These are phyloP conservation scores for Coracias cyanogaster DNA, from an alignment of 2,797 vertebrate genomes.

Conservation along the genomic window DNA sequence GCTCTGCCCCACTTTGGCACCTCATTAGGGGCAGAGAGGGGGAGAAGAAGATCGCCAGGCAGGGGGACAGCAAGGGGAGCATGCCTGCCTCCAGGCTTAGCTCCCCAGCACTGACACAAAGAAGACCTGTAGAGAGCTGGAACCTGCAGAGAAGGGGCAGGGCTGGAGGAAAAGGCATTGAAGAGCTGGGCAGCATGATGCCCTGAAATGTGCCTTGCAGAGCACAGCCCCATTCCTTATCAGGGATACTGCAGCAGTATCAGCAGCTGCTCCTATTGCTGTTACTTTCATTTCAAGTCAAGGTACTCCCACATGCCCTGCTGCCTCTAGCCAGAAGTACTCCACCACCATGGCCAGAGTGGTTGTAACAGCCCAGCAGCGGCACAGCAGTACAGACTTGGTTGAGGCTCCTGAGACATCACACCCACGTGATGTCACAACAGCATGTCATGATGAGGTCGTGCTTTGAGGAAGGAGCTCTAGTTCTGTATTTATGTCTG, in stretches of 20 bases:
- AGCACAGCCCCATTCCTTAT: background rate
- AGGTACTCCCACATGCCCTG: background rate
- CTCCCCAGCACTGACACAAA: background rate
- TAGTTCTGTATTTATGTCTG: background rate
- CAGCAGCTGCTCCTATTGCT: background rate
- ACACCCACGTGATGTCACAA: accelerated
- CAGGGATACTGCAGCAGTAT: accelerated
- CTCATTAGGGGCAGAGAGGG: accelerated
- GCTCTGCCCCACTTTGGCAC: background rate
- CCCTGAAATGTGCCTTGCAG: accelerated
- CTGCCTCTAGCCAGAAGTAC: background rate
- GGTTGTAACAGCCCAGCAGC: background rate
- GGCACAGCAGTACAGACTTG: background rate
- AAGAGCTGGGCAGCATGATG: background rate
- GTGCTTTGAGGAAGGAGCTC: background rate
- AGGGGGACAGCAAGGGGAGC: background rate
- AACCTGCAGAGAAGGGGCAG: background rate
- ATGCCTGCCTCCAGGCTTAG: background rate
- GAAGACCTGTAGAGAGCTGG: background rate
- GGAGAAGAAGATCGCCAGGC: background rate
- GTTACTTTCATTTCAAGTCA: background rate
- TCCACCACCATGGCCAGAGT: accelerated
- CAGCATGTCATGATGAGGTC: accelerated
- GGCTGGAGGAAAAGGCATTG: background rate
- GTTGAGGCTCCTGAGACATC: background rate